Evolutionary conservation across 2,113 vertebrate genomes (phyloP).

Genomic region (Actenoides lindsayi): DNA sequence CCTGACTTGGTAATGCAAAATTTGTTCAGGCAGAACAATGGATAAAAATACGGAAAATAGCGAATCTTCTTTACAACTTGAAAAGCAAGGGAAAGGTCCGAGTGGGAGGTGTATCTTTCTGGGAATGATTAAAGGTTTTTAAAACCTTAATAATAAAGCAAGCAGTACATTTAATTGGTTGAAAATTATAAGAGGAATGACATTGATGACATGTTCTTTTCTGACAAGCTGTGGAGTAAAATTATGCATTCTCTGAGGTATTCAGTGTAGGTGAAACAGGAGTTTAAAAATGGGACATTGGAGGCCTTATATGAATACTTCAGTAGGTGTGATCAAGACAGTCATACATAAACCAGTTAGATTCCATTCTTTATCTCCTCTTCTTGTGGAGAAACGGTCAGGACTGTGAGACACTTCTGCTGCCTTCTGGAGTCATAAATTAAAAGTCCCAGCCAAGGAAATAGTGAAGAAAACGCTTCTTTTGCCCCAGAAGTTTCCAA

Average conservation of each 20-base stretch:
- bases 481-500: background rate
- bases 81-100: background rate
- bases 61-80: background rate
- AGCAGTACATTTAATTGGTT: background rate
- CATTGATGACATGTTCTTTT: conserved; percentile 2
- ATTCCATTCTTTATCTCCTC: background rate
- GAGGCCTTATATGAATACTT: background rate
- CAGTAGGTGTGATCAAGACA: background rate
- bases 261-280: conserved; percentile 23
- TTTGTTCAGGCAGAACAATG: background rate
- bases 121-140: background rate
- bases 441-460: background rate
- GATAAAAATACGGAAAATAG: background rate
- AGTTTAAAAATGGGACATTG: conserved; percentile 25
- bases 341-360: background rate
- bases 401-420: background rate
- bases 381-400: background rate
- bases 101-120: background rate
- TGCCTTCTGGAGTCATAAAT: background rate
- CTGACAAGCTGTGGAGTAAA: conserved; percentile 17
- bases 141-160: background rate
- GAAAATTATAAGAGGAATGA: background rate
- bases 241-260: conserved; percentile 14
- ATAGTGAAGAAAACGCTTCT: background rate
- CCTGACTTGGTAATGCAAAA: background rate